Evolutionary conservation across 53 echinoderm and acorn worm genomes (phyloP).

Genomic region (Astropecten irregularis): DNA sequence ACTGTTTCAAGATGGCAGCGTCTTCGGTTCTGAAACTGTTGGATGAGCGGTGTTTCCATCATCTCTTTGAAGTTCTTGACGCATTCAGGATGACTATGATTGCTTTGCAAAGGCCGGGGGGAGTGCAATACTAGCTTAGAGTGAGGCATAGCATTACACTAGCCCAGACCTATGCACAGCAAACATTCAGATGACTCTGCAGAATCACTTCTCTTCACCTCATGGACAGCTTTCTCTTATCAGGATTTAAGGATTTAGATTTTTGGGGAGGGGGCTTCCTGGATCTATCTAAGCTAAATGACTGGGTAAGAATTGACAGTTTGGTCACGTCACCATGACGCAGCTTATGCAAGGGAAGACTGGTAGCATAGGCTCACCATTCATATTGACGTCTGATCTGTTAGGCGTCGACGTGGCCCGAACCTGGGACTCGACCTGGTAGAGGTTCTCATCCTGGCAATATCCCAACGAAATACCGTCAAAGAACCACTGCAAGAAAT

Average conservation of each 20-base stretch:
- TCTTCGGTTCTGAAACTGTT: too few species aligned
- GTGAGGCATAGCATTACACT: constrained; percentile 73
- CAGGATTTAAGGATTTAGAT: not conserved
- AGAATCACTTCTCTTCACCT: too few species aligned
- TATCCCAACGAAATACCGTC: constrained; percentile 81
- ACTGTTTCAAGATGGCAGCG: too few species aligned
- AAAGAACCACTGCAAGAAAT: constrained; percentile 81
- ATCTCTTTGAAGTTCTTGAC: too few species aligned
- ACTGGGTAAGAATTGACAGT: too few species aligned
- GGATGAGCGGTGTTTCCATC: too few species aligned
- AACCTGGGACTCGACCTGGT: constrained; percentile 44
- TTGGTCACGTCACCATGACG: not conserved
- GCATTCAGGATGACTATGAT: too few species aligned
- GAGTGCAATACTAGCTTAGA: constrained; percentile 95
- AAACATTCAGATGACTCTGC: not conserved
- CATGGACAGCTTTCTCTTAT: not conserved
- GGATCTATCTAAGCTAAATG: too few species aligned
- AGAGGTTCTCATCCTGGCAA: constrained; percentile 88
- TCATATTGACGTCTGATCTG: constrained; percentile 21
- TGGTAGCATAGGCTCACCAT: constrained; percentile 53
- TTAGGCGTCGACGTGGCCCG: constrained; percentile 53
- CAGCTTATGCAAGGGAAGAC: not conserved
- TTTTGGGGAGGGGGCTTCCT: too few species aligned
- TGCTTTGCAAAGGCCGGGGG: constrained; percentile 96
- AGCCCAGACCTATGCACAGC: constrained; percentile 75